Percentiles rank a stretch among this genome's conserved stretches.
phyloP scores from a whole-genome alignment of 1,140 invertebrate species.

The Leptinotarsa texana region DNA sequence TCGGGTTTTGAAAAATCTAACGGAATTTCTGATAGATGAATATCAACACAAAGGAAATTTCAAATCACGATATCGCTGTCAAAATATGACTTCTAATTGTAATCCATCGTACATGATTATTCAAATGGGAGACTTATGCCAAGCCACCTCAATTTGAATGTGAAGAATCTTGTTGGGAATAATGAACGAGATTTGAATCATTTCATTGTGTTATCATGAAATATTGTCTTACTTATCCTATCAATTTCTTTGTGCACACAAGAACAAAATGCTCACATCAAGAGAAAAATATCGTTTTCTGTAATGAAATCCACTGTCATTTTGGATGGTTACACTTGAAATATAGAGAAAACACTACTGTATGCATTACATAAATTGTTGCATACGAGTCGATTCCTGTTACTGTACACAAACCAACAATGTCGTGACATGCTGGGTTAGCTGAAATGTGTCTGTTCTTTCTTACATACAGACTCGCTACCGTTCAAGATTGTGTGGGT shows the following conservation, averaged over 20 bases:
- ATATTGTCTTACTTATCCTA: neutral
- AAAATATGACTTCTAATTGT: too few relatives aligned
- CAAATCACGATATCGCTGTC: too few relatives aligned
- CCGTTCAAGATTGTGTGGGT: neutral
- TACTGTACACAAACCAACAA: conserved; percentile 10
- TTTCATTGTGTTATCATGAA: neutral
- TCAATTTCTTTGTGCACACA: neutral
- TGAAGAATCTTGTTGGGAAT: too few relatives aligned
- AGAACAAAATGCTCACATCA: neutral
- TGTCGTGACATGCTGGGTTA: conserved; percentile 17
- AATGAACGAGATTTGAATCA: neutral
- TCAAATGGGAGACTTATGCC: too few relatives aligned
- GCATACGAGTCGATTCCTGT: conserved; percentile 12
- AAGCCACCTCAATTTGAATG: too few relatives aligned
- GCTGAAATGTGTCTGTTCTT: neutral
- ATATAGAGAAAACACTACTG: conserved; percentile 9
- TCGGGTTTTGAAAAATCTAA: too few relatives aligned
- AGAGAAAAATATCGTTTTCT: neutral
- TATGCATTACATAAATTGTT: conserved; percentile 23
- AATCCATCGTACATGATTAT: too few relatives aligned
- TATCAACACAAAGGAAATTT: too few relatives aligned
- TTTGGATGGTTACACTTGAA: conserved; percentile 12
- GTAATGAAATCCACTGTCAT: conserved; percentile 1
- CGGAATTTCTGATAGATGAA: too few relatives aligned
- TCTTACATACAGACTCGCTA: neutral